phyloP scores from a whole-genome alignment of 2,113 vertebrate genomes.

The Plotosus lineatus region DNA sequence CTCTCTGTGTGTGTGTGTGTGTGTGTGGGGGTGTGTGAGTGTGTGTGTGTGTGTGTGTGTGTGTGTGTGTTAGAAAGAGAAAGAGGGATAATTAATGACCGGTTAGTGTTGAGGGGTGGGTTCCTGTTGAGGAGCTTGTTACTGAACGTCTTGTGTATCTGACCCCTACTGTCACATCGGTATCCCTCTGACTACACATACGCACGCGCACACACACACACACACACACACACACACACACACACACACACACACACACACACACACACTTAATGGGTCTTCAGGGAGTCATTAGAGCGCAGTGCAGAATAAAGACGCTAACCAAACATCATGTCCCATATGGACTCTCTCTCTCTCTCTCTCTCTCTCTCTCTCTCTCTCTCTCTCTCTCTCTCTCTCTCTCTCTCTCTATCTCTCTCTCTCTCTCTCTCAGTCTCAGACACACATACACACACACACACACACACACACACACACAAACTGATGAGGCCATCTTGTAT shows the following conservation, averaged over 20 bases:
- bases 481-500: slow-evolving; percentile 39
- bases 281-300: slow-evolving; percentile 83
- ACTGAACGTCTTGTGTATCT: slow-evolving; percentile 48
- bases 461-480: slow-evolving; percentile 9
- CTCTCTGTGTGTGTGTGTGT: not conserved
- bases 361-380: slow-evolving; percentile 50
- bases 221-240: slow-evolving; percentile 68
- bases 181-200: slow-evolving; percentile 42
- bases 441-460: slow-evolving; percentile 2
- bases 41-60: not conserved
- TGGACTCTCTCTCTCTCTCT: slow-evolving; percentile 68
- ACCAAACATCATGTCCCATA: slow-evolving; percentile 40
- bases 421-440: slow-evolving; percentile 2
- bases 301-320: slow-evolving; percentile 72
- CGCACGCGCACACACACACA: slow-evolving; percentile 65
- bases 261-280: slow-evolving; percentile 84
- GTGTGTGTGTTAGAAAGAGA: not conserved
- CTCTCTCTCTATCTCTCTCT: not conserved
- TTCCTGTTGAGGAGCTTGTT: slow-evolving; percentile 51
- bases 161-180: slow-evolving; percentile 52
- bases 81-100: slow-evolving; percentile 50
- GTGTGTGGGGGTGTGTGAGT: slow-evolving; percentile 26
- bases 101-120: slow-evolving; percentile 44
- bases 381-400: not conserved
- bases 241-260: slow-evolving; percentile 68